Evolutionary conservation across 2,797 vertebrate genomes (phyloP), one percentile per base, ranked within the genome.

Genomic region (Typhlichthys subterraneus): DNA sequence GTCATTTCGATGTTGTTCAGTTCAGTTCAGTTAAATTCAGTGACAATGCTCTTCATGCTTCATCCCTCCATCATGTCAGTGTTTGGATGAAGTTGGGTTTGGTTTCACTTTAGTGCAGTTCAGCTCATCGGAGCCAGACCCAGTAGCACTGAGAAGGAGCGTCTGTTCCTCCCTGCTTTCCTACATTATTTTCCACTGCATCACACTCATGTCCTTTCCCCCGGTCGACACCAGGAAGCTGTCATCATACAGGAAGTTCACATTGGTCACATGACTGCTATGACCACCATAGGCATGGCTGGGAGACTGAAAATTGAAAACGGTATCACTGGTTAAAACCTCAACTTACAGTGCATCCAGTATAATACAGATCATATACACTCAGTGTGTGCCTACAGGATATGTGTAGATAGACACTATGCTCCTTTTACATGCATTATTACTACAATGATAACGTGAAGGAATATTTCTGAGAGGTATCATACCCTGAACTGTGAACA

Each of bases 201-300:
- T 97, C 85, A 99, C 93, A 70, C 98, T 98, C 66, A 95, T 98
- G 81, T 99, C 98, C 79, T 99, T 99, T 81, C 98, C 97, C 3
- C 98, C 98, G 0, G 96, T 98, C 61, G 98, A 98, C 89, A 99
- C 93, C 85, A 99, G 91, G 85, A 93, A 95, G 87, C 94, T 94
- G 92, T 99, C 96, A 13, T 97, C 93, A 53, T 86, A 89, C 65
- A 99, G 94, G 91, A 99, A 99, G 85, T 90, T 93, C 57, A 99
- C 96, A 1, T 96, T 99, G 88, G 98, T 99, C 85, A 99, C 98
- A 0, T 99, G 97, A 82, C 98, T 99, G 89, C 98, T 99, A 53
- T 99, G 98, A 68, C 95, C 96, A 0, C 95, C 82, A 1, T 97
- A 98, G 69, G 93, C 86, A 15, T 98, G 95, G 87, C 97, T 95